These are phyloP conservation scores for Hydropotes inermis DNA, from an alignment of 2,113 vertebrate genomes.

Conservation along the genomic window DNA sequence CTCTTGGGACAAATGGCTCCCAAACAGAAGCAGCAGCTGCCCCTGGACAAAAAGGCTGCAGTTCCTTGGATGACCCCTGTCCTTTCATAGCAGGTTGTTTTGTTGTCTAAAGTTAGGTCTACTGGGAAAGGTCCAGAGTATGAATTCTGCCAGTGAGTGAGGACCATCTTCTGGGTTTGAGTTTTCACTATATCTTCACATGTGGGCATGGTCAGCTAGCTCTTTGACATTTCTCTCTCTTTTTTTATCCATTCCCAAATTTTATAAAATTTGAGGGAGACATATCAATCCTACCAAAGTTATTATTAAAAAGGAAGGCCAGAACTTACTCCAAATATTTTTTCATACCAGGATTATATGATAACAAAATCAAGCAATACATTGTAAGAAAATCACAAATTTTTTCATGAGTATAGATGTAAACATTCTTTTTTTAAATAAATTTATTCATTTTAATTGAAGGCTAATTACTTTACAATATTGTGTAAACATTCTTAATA, in stretches of 20 bases:
- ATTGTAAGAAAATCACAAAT: neutral
- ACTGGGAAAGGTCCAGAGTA: neutral
- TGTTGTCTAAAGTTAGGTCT: neutral
- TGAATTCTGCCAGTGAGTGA: neutral
- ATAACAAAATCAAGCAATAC: neutral
- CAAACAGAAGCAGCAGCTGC: constrained; percentile 10
- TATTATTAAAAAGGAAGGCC: neutral
- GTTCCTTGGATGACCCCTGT: neutral
- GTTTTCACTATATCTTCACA: neutral
- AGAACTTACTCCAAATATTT: neutral
- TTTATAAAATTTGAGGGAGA: neutral
- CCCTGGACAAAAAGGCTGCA: neutral
- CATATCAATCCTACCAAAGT: neutral
- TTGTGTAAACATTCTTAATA: neutral
- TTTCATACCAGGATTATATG: neutral
- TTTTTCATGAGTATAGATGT: neutral
- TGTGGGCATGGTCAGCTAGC: neutral
- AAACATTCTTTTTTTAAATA: neutral
- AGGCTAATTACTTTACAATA: no score
- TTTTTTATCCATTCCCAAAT: neutral
- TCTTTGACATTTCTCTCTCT: neutral
- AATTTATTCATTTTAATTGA: no score
- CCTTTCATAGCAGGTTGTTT: neutral
- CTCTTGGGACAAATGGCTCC: neutral
- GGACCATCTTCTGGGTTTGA: neutral